phyloP scores from a whole-genome alignment of 2,797 vertebrate species.

The Dicrostonyx torquatus region DNA sequence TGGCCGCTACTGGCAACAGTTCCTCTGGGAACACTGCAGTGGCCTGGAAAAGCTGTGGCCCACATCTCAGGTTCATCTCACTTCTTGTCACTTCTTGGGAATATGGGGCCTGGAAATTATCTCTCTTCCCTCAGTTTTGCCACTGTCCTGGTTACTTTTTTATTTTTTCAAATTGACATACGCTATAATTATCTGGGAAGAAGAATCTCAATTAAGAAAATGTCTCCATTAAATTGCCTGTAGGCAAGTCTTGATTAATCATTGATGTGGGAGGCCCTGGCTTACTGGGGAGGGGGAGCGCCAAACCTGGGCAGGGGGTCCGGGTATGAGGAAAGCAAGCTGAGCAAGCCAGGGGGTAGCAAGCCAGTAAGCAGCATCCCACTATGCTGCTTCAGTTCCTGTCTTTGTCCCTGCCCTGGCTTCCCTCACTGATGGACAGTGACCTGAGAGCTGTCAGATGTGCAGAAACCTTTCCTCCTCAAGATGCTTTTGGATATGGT shows the following conservation, averaged over 20 bases:
- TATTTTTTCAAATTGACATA: neutral
- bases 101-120: neutral
- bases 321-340: neutral
- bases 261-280: neutral
- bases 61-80: neutral
- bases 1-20: neutral
- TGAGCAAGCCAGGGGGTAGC: neutral
- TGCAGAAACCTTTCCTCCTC: neutral
- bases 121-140: neutral
- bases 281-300: neutral
- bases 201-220: slow-evolving; percentile 10
- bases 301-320: neutral
- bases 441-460: neutral
- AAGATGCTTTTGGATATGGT: neutral
- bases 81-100: neutral
- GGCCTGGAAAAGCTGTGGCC: neutral
- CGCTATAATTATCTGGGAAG: neutral
- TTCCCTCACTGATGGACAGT: neutral
- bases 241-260: neutral
- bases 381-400: no score
- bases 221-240: neutral
- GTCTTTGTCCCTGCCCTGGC: neutral
- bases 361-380: neutral
- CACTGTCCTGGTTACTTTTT: neutral
- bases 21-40: neutral